Percentiles rank a stretch among this genome's conserved stretches.
phyloP scores from a whole-genome alignment of 2,888 invertebrate genomes.

The Baccha elongata region DNA sequence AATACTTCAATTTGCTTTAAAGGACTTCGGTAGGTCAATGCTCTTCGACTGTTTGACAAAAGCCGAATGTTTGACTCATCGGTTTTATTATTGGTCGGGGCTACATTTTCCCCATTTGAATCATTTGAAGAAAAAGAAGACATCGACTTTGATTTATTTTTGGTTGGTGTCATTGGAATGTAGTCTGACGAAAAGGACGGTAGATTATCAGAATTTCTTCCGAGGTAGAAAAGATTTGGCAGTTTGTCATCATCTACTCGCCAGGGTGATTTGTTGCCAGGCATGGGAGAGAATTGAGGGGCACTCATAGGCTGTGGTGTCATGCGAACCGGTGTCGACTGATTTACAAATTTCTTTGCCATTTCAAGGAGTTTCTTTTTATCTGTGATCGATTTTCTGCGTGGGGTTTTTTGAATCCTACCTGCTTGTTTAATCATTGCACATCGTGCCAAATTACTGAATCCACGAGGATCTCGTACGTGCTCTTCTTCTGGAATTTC shows the following conservation, averaged over 20 bases:
- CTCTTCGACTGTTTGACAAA: constrained; percentile 76
- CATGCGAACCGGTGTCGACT: constrained; percentile 77
- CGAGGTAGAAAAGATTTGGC: constrained; percentile 78
- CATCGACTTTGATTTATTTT: constrained; percentile 63
- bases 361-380: constrained; percentile 75
- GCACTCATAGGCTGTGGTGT: not conserved
- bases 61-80: constrained; percentile 67
- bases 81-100: constrained; percentile 73
- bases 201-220: constrained; percentile 77
- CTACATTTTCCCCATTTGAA: constrained; percentile 79
- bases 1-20: constrained; percentile 79
- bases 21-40: constrained; percentile 77
- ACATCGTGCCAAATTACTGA: constrained; percentile 78
- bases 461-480: constrained; percentile 47
- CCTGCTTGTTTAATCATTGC: constrained; percentile 77
- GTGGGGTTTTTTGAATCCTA: constrained; percentile 49
- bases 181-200: constrained; percentile 81
- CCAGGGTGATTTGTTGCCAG: constrained; percentile 78
- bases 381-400: constrained; percentile 55
- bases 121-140: constrained; percentile 76
- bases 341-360: constrained; percentile 77
- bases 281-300: constrained; percentile 76
- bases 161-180: constrained; percentile 75
- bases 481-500: not conserved
- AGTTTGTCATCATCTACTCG: constrained; percentile 77